Percentiles rank a stretch among this genome's conserved stretches.
phyloP scores from a whole-genome alignment of 2,797 vertebrate genomes.

The Trichosurus vulpecula region DNA sequence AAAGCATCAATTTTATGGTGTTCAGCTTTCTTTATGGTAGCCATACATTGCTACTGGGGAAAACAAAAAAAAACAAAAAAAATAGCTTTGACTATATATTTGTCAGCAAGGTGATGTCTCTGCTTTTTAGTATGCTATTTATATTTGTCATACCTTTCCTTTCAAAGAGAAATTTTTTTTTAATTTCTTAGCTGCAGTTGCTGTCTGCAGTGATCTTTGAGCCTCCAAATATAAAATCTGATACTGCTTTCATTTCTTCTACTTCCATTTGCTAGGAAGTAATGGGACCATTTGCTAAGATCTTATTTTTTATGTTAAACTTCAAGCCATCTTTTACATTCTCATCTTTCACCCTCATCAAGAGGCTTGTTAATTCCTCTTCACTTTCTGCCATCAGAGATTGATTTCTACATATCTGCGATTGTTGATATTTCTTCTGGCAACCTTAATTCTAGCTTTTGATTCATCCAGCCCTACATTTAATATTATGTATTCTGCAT shows the following conservation, averaged over 20 bases:
- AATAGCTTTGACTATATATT: not conserved
- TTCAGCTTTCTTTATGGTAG: not conserved
- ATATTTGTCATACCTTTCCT: no score
- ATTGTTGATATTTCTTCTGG: not conserved
- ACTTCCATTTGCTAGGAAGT: no score
- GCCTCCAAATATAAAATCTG: not conserved
- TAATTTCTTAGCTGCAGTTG: not conserved
- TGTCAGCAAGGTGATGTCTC: not conserved
- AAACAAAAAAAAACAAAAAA: no score
- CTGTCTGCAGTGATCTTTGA: not conserved
- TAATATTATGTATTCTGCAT: not conserved
- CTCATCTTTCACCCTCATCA: no score
- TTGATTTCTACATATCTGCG: not conserved
- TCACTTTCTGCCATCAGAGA: not conserved
- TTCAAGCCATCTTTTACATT: not conserved
- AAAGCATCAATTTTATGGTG: not conserved
- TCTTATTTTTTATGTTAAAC: not conserved
- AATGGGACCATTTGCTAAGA: not conserved
- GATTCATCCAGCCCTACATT: not conserved
- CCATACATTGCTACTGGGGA: not conserved
- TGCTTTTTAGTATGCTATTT: not conserved
- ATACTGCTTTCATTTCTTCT: not conserved
- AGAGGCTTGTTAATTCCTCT: not conserved
- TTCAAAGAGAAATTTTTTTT: not conserved
- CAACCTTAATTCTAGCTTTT: not conserved